Conservation (phyloP, 1,140 invertebrate genomes). For the Pseudomyrmex sp. region DNA sequence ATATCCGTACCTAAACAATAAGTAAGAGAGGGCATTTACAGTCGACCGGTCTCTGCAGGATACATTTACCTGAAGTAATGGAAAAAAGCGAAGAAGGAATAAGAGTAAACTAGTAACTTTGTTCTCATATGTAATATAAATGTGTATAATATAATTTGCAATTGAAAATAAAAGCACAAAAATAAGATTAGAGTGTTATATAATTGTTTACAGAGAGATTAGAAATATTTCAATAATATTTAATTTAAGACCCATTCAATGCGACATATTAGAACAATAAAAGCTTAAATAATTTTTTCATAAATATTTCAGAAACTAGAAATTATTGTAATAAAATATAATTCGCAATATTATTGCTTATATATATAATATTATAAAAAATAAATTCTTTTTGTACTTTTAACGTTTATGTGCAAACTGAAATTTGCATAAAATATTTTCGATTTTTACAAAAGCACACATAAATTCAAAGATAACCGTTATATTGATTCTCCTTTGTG, state of each 20-base stretch:
- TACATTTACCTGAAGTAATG: conserved; percentile 41
- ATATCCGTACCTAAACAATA: conserved; percentile 84
- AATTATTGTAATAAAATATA: neutral
- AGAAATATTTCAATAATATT: neutral
- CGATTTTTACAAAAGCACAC: neutral
- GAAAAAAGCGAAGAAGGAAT: conserved; percentile 1
- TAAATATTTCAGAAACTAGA: conserved; percentile 7
- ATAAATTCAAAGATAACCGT: neutral
- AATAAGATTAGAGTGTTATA: too few species aligned
- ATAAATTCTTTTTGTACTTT: neutral
- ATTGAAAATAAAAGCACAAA: too few species aligned
- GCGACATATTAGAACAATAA: neutral
- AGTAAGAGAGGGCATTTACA: conserved; percentile 82
- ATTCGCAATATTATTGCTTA: neutral
- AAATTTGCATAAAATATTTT: neutral
- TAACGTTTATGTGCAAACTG: neutral
- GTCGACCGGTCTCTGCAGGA: conserved; percentile 79
- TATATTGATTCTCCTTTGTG: neutral
- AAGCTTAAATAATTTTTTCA: neutral
- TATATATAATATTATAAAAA: neutral
- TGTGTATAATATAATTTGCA: neutral
- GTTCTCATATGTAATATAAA: neutral
- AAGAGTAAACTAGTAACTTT: conserved; percentile 4
- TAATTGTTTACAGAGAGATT: too few species aligned
- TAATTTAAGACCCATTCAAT: too few species aligned